phyloP scores from a whole-genome alignment of 2,888 invertebrate genomes.

The Aphidius colemani region DNA sequence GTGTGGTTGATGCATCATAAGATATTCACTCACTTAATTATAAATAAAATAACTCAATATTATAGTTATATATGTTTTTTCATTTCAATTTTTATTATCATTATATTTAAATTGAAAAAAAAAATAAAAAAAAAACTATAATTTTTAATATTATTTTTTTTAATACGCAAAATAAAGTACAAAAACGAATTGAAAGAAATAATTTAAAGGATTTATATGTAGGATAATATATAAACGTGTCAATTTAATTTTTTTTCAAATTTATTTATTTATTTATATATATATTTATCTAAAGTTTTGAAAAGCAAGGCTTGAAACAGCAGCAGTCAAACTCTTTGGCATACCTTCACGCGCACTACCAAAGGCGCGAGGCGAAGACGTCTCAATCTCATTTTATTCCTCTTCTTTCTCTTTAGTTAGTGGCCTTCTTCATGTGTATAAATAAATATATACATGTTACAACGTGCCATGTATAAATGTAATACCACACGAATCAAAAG shows the following conservation, averaged over 20 bases:
- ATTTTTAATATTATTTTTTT: too few relatives aligned
- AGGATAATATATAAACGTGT: too few relatives aligned
- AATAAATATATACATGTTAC: conserved; percentile 22
- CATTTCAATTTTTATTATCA: too few relatives aligned
- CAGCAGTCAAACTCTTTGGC: conserved; percentile 33
- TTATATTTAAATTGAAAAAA: too few relatives aligned
- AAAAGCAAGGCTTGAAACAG: conserved; percentile 32
- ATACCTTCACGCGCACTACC: conserved; percentile 39
- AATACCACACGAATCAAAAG: background rate
- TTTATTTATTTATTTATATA: too few relatives aligned
- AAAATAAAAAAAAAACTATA: too few relatives aligned
- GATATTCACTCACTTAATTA: too few relatives aligned
- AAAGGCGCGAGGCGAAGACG: conserved; percentile 36
- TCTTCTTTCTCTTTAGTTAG: conserved; percentile 12
- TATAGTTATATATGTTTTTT: too few relatives aligned
- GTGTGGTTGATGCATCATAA: background rate
- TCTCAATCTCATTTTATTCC: conserved; percentile 35
- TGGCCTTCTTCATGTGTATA: conserved; percentile 27
- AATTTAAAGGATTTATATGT: background rate
- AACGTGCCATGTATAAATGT: background rate
- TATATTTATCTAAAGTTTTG: background rate
- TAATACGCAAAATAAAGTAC: too few relatives aligned
- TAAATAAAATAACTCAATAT: too few relatives aligned
- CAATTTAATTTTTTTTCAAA: too few relatives aligned
- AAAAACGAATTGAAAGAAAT: background rate